Evolutionary conservation across 2,888 invertebrate species (phyloP).

Genomic region (Aphidius colemani): DNA sequence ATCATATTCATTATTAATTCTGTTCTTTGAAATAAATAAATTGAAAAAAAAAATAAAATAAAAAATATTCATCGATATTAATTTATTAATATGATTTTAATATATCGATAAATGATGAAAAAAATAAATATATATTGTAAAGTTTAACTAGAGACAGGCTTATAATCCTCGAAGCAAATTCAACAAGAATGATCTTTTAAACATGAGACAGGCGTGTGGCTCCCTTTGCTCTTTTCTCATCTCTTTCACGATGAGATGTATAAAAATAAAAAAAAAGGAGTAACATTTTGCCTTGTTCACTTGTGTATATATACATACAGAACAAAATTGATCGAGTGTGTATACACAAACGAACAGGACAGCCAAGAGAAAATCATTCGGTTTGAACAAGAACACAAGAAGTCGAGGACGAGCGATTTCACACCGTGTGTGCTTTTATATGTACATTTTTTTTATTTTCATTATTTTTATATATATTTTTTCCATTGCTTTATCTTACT

Average conservation of each 20-base stretch:
- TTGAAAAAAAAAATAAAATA: neutral
- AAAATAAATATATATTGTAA: constrained; percentile 9
- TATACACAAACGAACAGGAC: neutral
- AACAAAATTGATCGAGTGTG: neutral
- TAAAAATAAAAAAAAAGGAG: neutral
- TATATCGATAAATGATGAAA: constrained; percentile 10
- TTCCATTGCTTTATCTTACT: no score
- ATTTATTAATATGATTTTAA: neutral
- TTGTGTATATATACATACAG: no score
- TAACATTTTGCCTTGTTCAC: no score
- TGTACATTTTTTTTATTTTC: no score
- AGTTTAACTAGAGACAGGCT: constrained; percentile 11
- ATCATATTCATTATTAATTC: neutral
- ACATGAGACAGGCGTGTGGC: constrained; percentile 20
- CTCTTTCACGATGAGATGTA: neutral
- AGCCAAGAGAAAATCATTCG: neutral
- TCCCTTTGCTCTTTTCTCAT: neutral
- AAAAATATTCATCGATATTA: neutral
- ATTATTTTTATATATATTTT: no score
- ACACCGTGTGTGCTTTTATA: constrained; percentile 5
- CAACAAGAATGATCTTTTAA: constrained; percentile 24
- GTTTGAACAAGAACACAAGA: neutral
- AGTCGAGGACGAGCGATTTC: constrained; percentile 17
- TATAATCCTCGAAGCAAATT: constrained; percentile 17
- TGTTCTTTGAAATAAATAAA: neutral